Base-by-base conservation (phyloP, 1,140 invertebrate genomes). In the Sarcophaga bullata region DNA sequence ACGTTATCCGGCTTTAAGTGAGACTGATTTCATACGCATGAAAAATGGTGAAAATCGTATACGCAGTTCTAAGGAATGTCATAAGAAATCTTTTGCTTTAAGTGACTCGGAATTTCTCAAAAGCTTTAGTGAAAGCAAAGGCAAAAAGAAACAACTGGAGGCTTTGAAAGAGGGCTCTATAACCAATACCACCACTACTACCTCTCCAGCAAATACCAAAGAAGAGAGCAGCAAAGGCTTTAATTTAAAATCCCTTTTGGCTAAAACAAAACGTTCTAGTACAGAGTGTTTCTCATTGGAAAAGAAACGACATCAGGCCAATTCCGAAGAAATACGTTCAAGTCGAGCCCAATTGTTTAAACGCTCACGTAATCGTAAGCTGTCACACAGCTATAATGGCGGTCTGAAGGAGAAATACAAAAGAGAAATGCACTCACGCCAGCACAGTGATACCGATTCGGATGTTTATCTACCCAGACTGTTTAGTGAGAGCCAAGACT, bases 71-170 rank as follows among this genome's bases (percentile, higher is more conserved):
- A 84, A 37, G 48, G 48, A 19, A 8, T 82, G 3, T 81, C 84
- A 4, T 82, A 85, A 37, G 85, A 89, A 85, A 81, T 83, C 87
- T 1, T 86, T 86, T 13, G 89, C 89, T 5, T 80, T 86, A 5
- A 90, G 89, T 80, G 89, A 90, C 54, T 90, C 89, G 8, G 89
- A 90, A 80, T 90, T 90, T 80, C 73, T 90, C 72, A 85, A 87
- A 62, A 86, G 84, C 58, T 84, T 86, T 49, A 85, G 83, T 49
- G 86, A 86, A n/a, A 80, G 81, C 7, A 86, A 85, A 73, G 80
- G 80, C 1, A 54, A 81, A 8, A 80, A 78, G 37, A 84, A 83
- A 25, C 83, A 86, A 19, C 49, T 82, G 10, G 80, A 84, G 48
- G 73, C 82, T 10, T 80, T 83, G 8, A 84, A 83, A 25, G 82